phyloP scores from a whole-genome alignment of 2,888 invertebrate species.

The Thera obeliscata region DNA sequence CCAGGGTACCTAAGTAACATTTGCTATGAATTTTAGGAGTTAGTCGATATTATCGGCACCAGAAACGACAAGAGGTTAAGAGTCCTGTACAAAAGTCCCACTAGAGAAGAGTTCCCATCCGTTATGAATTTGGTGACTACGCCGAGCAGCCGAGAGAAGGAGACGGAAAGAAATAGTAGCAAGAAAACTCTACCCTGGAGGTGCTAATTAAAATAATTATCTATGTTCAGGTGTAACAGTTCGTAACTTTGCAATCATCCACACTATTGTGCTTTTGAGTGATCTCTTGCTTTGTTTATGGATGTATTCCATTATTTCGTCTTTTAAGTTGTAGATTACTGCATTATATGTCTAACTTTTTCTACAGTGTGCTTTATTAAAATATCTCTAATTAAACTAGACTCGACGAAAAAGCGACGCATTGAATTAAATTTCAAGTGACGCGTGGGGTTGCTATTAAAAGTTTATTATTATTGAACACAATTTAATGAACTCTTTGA shows the following conservation, averaged over 20 bases:
- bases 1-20: neutral
- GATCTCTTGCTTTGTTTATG: conserved; percentile 31
- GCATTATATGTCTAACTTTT: conserved; percentile 45
- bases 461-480: conserved; percentile 12
- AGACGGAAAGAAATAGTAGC: neutral
- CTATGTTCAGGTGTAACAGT: conserved; percentile 44
- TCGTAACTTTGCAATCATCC: conserved; percentile 10
- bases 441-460: conserved; percentile 40
- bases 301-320: conserved; percentile 43
- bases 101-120: conserved; percentile 44
- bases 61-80: conserved; percentile 54
- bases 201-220: conserved; percentile 38
- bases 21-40: conserved; percentile 53
- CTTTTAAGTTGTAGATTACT: conserved; percentile 53
- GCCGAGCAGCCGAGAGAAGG: conserved; percentile 11
- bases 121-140: conserved; percentile 29
- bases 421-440: conserved; percentile 35
- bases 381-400: conserved; percentile 5
- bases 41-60: conserved; percentile 59
- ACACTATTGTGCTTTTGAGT: conserved; percentile 14
- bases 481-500: conserved; percentile 21
- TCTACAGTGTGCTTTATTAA: conserved; percentile 27
- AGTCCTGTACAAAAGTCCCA: conserved; percentile 53
- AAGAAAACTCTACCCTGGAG: conserved; percentile 50
- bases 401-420: conserved; percentile 20